A percentile compares a stretch with the other conserved stretches of the same genome.
phyloP scores from a whole-genome alignment of 2,113 vertebrate species.

The Procavia capensis region DNA sequence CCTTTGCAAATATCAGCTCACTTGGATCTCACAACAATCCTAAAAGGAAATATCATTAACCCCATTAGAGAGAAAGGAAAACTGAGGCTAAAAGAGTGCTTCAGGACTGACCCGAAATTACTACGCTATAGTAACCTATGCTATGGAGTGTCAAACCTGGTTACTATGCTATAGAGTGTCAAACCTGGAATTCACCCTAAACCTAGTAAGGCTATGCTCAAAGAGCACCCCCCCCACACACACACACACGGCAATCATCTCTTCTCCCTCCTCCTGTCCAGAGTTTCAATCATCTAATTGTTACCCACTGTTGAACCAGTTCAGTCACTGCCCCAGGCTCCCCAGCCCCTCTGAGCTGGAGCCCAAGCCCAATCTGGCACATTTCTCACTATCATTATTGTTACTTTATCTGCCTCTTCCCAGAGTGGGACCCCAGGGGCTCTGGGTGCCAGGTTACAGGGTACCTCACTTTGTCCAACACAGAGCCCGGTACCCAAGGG shows the following conservation, averaged over 20 bases:
- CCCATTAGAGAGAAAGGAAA: neutral
- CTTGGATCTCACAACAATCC: neutral
- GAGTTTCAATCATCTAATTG: neutral
- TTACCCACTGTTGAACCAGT: accelerated
- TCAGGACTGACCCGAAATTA: neutral
- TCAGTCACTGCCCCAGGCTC: neutral
- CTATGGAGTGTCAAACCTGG: accelerated
- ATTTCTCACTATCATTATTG: neutral
- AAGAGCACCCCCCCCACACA: too few species aligned
- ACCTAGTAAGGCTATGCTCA: neutral
- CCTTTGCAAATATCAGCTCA: neutral
- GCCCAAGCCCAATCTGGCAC: neutral
- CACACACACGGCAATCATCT: accelerated
- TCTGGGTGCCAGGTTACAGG: neutral
- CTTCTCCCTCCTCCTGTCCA: neutral
- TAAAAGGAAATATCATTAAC: neutral
- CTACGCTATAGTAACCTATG: too few species aligned
- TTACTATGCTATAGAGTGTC: accelerated
- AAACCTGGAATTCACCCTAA: neutral
- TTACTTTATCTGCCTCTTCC: neutral
- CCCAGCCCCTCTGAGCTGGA: neutral
- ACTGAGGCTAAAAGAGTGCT: neutral
- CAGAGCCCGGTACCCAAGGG: neutral
- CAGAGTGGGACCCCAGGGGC: neutral
- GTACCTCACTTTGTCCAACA: neutral